Base-by-base conservation (phyloP, 2,888 invertebrate species). In the Leptura quadrifasciata region DNA sequence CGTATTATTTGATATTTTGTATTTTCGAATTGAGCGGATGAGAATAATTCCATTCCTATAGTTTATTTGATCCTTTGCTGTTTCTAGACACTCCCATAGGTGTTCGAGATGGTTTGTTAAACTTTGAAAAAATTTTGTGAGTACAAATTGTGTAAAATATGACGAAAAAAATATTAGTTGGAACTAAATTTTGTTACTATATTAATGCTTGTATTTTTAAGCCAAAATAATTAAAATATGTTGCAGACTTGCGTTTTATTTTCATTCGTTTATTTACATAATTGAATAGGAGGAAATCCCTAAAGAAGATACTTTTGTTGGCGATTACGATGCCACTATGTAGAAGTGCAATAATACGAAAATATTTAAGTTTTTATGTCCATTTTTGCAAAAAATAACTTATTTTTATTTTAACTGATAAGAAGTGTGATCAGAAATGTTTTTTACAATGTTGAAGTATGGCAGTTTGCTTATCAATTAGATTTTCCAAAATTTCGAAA, bases 191-290 rank as follows among this genome's bases (percentile, higher is more conserved):
- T 68, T 74, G 74, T 74, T 74, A 74, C 52, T 60, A 24, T 24
- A 68, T 58, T 69, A 67, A 39, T 60, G 74, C 69, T 69, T 74
- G 63, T 74, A 74, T 68, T 63, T 61, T 69, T 67, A 63, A 68
- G 52, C 52, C 55, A 54, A 61, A 20, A 57, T 69, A 60, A 71
- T 71, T 71, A 71, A 71, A 71, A 52, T 60, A 71, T 71, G 71
- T 61, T 71, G 60, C 57, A 61, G 31, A 52, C 18, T 61, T 52
- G 24, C 21, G 61, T 61, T 61, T 69, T 60, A 21, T 17, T 65
- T 65, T 24, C 8, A 54, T 65, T 54, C 6, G 6, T 17, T 20
- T 18, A 8, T n/a, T n/a, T n/a, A n/a, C n/a, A n/a, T n/a, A n/a
- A n/a, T n/a, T n/a, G n/a, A n/a, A n/a, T n/a, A n/a, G n/a, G n/a